Evolutionary conservation across 2,888 invertebrate species (phyloP), one percentile per base, ranked within the genome.

Genomic region (Tachina fera): DNA sequence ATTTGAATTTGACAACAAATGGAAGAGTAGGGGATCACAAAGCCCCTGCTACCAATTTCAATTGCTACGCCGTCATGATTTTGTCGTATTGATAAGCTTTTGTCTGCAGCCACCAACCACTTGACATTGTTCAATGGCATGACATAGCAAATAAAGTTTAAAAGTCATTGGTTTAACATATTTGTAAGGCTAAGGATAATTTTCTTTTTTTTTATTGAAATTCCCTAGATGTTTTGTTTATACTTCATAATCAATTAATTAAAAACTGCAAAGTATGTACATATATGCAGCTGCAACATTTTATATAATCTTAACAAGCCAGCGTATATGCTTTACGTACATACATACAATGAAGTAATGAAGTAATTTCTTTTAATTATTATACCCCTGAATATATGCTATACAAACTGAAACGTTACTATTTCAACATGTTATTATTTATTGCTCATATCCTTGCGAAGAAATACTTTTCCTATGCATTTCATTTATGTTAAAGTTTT

Each of bases 31-130:
- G 60, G 56, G 8, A 67, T 9, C n/a, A 14, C n/a, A 60, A 72
- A 61, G 45, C 77, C 82, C 68, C 31, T 31, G 31, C 31, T 70
- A 70, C 76, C 70, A 80, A 86, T 86, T 65, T 86, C 79, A 79
- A 85, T 79, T 79, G 79, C 22, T 67, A 83, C 83, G 58, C 67
- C 65, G 51, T 61, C 63, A 72, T 72, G 86, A 86, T 86, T 79
- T 79, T 61, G 39, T 61, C 49, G 16, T 68, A 86, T 86, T 86
- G 86, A 86, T 86, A 86, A 86, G 86, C 79, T 83, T 75, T 63
- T 68, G 72, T 82, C 85, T 78, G 49, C 77, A 74, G 85, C 65
- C 83, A 90, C 60, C 83, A 90, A 90, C 60, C 83, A 90, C 90
- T 91, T 90, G 91, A 88, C 89, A 88, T 88, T 13, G 22, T 45